Evolutionary conservation across 2,797 vertebrate species (phyloP).

Genomic region (Danio tinwini): DNA sequence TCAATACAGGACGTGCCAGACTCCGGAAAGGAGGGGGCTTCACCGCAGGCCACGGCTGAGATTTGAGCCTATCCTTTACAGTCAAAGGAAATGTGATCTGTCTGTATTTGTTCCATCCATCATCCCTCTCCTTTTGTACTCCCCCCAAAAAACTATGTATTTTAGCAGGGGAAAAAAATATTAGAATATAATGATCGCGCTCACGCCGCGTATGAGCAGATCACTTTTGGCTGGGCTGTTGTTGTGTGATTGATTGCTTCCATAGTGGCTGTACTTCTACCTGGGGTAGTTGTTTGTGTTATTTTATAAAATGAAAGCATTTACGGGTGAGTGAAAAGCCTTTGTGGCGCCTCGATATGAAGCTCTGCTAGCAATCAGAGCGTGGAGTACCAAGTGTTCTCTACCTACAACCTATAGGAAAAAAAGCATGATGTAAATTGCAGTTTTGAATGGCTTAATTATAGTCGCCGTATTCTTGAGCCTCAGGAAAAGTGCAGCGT

Average conservation of each 20-base stretch:
- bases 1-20: conserved; percentile 30
- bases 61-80: conserved; percentile 32
- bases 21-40: not conserved
- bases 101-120: conserved; percentile 18
- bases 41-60: conserved; percentile 8
- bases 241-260: conserved; percentile 40
- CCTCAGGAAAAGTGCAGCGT: not conserved
- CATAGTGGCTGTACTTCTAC: conserved; percentile 6
- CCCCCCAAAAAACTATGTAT: conserved; percentile 11
- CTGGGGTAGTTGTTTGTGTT: conserved; percentile 34
- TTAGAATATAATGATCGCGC: conserved; percentile 25
- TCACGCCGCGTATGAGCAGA: not conserved
- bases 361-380: conserved; percentile 10
- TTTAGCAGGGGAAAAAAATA: conserved; percentile 20
- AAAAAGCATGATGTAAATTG: conserved; percentile 19
- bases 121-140: not conserved
- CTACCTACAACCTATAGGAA: conserved; percentile 10
- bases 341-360: not conserved
- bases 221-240: not conserved
- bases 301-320: conserved; percentile 29
- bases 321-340: not conserved
- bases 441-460: not conserved
- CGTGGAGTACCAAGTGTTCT: not conserved
- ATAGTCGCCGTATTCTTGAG: not conserved
- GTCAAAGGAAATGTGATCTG: conserved; percentile 33